Evolutionary conservation across 1,140 invertebrate species (phyloP).

Genomic region (Oppia nitens): DNA sequence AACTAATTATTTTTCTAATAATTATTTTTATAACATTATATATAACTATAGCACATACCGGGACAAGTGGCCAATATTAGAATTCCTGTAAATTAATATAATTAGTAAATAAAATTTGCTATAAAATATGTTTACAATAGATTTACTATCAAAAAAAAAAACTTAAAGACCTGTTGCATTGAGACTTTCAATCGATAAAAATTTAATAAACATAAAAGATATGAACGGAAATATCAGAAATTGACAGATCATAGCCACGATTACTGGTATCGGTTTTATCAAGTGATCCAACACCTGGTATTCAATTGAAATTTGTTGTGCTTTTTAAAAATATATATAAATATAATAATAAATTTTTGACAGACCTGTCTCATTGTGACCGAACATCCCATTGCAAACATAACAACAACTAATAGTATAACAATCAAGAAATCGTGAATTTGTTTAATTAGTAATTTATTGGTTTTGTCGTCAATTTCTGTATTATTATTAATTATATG

Average conservation of each 20-base stretch:
- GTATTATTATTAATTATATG: no score
- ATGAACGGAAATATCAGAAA: conserved; percentile 30
- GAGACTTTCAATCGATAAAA: conserved; percentile 18
- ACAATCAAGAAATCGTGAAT: conserved; percentile 24
- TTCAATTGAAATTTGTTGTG: neutral
- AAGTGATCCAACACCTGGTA: conserved; percentile 24
- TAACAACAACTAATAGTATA: conserved; percentile 23
- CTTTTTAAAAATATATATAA: neutral
- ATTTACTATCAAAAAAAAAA: no score
- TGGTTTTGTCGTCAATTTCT: no score
- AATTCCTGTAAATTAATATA: conserved; percentile 18
- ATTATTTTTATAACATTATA: neutral
- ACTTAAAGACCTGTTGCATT: conserved; percentile 22
- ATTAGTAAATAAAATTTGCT: no score
- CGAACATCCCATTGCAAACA: conserved; percentile 28
- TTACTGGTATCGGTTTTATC: conserved; percentile 26
- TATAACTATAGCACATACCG: neutral
- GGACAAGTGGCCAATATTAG: conserved; percentile 29
- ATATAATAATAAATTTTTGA: neutral
- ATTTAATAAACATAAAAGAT: conserved; percentile 22
- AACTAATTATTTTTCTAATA: no score
- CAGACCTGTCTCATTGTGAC: conserved; percentile 22
- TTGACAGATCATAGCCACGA: conserved; percentile 31
- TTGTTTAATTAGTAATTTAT: no score
- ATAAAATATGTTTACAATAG: no score